Conservation (phyloP, 2,113 vertebrate genomes). For the Verasper variegatus region DNA sequence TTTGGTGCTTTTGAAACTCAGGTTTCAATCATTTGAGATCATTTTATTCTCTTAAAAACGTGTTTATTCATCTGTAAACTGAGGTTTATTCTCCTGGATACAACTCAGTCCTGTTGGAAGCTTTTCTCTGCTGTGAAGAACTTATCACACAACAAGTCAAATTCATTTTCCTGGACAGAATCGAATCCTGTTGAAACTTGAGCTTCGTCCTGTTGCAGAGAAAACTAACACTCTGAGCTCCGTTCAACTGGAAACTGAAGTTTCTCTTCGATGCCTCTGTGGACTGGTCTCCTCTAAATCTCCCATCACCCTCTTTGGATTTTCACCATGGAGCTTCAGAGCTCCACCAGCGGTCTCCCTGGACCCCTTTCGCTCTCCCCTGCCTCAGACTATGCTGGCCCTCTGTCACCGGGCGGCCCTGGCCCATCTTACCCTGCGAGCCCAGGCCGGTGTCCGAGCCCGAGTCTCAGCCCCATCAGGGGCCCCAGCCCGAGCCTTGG, state of each 20-base stretch:
- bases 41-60: not conserved
- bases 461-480: constrained; percentile 56
- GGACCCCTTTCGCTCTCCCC: constrained; percentile 80
- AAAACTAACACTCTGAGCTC: not conserved
- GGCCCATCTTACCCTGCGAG: constrained; percentile 37
- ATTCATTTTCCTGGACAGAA: not conserved
- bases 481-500: constrained; percentile 76
- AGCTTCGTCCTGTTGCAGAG: not conserved
- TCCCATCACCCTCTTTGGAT: not conserved
- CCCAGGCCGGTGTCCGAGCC: constrained; percentile 42
- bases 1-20: constrained; percentile 6
- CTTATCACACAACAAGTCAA: not conserved
- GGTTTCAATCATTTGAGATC: not conserved
- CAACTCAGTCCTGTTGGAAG: not conserved
- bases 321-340: constrained; percentile 91
- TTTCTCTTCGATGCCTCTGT: constrained; percentile 23
- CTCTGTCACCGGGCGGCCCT: constrained; percentile 45
- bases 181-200: constrained; percentile 5
- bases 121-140: not conserved
- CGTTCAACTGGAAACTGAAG: not conserved
- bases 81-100: not conserved
- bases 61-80: not conserved
- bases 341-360: constrained; percentile 82
- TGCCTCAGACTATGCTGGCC: constrained; percentile 56
- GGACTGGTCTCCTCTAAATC: constrained; percentile 6